A percentile compares a stretch with the other conserved stretches of the same genome.
These are phyloP conservation scores for Gortyna flavago DNA, from an alignment of 2,888 invertebrate genomes.

Conservation along the genomic window DNA sequence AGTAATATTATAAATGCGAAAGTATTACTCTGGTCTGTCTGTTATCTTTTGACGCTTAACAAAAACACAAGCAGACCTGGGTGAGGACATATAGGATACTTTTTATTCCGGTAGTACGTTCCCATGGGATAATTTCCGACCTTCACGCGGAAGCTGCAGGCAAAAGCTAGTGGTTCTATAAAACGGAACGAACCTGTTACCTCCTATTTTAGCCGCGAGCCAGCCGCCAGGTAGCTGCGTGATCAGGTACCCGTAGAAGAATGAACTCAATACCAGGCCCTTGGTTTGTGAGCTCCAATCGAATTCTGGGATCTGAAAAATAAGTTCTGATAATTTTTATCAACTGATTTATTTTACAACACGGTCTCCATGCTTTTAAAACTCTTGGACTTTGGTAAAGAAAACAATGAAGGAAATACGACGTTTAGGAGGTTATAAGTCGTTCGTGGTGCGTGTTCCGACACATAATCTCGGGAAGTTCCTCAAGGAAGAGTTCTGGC, in stretches of 20 bases:
- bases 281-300: constrained; percentile 94
- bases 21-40: background rate
- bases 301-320: constrained; percentile 92
- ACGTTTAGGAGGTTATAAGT: background rate
- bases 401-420: background rate
- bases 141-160: background rate
- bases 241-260: constrained; percentile 96
- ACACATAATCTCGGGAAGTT: no score
- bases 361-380: no score
- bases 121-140: background rate
- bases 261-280: constrained; percentile 95
- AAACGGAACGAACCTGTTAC: constrained; percentile 92
- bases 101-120: background rate
- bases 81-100: background rate
- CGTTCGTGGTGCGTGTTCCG: no score
- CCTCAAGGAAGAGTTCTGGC: no score
- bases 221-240: constrained; percentile 96
- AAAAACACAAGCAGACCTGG: background rate
- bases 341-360: background rate
- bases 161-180: constrained; percentile 56
- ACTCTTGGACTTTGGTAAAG: background rate
- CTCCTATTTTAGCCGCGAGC: constrained; percentile 95
- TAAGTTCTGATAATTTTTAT: background rate
- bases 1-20: background rate
- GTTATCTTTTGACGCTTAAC: background rate